phyloP scores from a whole-genome alignment of 2,113 vertebrate species.

The Brachyhypopomus gauderio region DNA sequence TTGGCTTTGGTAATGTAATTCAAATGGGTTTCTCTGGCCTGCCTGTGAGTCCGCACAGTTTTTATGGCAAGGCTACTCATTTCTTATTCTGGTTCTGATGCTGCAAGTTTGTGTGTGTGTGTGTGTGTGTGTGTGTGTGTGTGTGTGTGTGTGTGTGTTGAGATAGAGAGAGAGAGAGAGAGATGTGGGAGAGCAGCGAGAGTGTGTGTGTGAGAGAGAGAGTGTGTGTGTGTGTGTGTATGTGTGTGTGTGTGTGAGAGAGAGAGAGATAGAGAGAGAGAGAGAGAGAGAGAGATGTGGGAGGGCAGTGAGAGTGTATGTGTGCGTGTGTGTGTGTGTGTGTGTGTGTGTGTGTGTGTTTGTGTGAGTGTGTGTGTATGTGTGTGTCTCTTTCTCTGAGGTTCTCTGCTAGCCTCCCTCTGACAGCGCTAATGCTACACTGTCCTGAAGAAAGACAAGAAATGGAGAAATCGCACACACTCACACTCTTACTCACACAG shows the following conservation, averaged over 20 bases:
- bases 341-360: background rate
- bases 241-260: background rate
- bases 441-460: too few relatives aligned
- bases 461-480: background rate
- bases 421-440: background rate
- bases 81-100: constrained; percentile 28
- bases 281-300: background rate
- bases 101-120: background rate
- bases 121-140: background rate
- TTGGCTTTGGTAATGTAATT: constrained; percentile 28
- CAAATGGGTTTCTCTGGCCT: constrained; percentile 26
- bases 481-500: too few relatives aligned
- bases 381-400: background rate
- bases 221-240: background rate
- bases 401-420: background rate
- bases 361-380: background rate
- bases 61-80: constrained; percentile 30
- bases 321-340: background rate
- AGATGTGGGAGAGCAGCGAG: too few relatives aligned
- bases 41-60: constrained; percentile 13
- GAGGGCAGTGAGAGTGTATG: background rate
- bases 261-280: constrained; percentile 1
- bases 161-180: too few relatives aligned
- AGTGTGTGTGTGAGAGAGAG: constrained; percentile 17
- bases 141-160: background rate